Conservation (phyloP, 2,113 vertebrate genomes). For the Dromiciops gliroides region DNA sequence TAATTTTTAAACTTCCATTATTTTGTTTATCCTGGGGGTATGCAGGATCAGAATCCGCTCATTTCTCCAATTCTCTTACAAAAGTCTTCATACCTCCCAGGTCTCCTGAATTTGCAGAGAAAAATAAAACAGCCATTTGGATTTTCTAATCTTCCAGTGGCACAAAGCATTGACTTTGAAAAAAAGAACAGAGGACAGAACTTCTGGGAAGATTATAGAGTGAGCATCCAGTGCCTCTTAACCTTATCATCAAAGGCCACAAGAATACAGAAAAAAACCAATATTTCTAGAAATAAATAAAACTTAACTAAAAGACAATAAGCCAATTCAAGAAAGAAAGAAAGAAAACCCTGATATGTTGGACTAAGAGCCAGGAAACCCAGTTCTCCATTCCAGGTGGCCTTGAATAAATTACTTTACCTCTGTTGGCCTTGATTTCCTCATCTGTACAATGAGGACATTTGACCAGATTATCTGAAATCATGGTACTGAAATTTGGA, state of each 20-base stretch:
- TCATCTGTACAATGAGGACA: background rate
- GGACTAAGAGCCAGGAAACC: background rate
- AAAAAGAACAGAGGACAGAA: background rate
- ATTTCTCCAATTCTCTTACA: background rate
- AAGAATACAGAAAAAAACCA: background rate
- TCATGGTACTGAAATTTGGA: background rate
- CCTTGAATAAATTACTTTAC: background rate
- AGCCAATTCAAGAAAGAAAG: background rate
- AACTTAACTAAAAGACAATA: background rate
- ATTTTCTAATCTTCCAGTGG: background rate
- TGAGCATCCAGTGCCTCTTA: background rate
- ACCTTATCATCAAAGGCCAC: background rate
- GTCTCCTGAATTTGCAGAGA: background rate
- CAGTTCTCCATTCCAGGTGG: background rate
- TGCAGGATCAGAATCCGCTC: background rate
- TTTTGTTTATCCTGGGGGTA: background rate
- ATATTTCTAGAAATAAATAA: background rate
- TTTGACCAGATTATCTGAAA: background rate
- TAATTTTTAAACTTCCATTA: background rate
- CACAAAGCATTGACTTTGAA: background rate
- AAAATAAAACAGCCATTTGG: background rate
- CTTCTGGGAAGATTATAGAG: background rate
- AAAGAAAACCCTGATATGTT: background rate
- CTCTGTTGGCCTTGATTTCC: background rate
- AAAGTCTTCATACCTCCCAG: background rate